A percentile compares a stretch with the other conserved stretches of the same genome.
These are phyloP conservation scores for Thymelicus acteon DNA, from an alignment of 2,888 invertebrate species.

Conservation along the genomic window DNA sequence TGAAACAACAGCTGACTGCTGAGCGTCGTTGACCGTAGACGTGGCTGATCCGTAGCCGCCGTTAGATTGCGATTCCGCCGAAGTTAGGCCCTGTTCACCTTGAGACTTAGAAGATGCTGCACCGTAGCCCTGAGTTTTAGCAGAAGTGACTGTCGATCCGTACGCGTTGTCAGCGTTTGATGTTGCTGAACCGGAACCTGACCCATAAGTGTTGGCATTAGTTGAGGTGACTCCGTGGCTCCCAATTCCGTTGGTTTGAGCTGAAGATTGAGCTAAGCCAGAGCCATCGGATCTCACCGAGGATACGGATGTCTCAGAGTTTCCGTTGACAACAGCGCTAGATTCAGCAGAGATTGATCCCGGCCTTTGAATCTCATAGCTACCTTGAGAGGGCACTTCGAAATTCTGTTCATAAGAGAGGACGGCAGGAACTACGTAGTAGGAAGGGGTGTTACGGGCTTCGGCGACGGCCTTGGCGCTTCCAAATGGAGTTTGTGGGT, in stretches of 20 bases:
- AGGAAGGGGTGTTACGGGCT: slow-evolving; percentile 53
- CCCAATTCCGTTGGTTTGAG: slow-evolving; percentile 60
- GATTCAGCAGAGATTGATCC: slow-evolving; percentile 59
- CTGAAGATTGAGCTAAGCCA: slow-evolving; percentile 63
- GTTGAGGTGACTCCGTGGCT: slow-evolving; percentile 59
- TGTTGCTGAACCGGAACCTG: slow-evolving; percentile 59
- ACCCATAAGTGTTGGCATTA: slow-evolving; percentile 59
- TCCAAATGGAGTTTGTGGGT: slow-evolving; percentile 46
- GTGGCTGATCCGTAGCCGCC: slow-evolving; percentile 53
- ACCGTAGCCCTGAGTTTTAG: slow-evolving; percentile 56
- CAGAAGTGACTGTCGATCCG: slow-evolving; percentile 58
- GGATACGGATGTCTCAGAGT: slow-evolving; percentile 58
- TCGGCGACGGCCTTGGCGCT: slow-evolving; percentile 52
- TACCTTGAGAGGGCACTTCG: slow-evolving; percentile 54
- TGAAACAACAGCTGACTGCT: slow-evolving; percentile 52
- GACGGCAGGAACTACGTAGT: slow-evolving; percentile 64
- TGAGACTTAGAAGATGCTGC: slow-evolving; percentile 63
- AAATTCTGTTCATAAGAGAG: slow-evolving; percentile 72
- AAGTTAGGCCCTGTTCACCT: slow-evolving; percentile 49
- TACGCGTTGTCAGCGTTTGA: slow-evolving; percentile 62
- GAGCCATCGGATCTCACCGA: slow-evolving; percentile 58
- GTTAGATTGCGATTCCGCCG: slow-evolving; percentile 52
- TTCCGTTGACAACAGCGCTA: slow-evolving; percentile 57
- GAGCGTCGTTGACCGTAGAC: slow-evolving; percentile 53
- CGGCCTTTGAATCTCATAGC: slow-evolving; percentile 47